phyloP scores from a whole-genome alignment of 2,113 vertebrate genomes.

The Datnioides undecimradiatus region DNA sequence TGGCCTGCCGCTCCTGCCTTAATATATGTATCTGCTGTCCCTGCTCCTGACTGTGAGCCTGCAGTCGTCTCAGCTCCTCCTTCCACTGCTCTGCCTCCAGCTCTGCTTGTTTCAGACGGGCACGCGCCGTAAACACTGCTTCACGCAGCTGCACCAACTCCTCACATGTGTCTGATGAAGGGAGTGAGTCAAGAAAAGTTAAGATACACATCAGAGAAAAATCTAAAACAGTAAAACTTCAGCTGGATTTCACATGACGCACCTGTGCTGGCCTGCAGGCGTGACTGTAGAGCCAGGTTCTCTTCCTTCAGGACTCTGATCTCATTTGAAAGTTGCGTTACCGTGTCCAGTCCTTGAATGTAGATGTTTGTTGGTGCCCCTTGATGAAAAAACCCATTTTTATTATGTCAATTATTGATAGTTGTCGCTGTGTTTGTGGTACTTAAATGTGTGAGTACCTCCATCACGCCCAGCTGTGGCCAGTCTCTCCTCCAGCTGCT shows the following conservation, averaged over 20 bases:
- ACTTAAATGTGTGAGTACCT: slow-evolving; percentile 72
- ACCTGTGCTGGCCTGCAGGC: slow-evolving; percentile 88
- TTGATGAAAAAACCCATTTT: slow-evolving; percentile 40
- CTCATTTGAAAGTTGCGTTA: slow-evolving; percentile 87
- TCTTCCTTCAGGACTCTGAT: slow-evolving; percentile 86
- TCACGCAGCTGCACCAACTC: slow-evolving; percentile 86
- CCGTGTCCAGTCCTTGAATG: slow-evolving; percentile 84
- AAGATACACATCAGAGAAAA: background rate
- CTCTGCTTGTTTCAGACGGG: slow-evolving; percentile 87
- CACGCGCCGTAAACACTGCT: slow-evolving; percentile 82
- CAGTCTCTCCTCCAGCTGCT: slow-evolving; percentile 90
- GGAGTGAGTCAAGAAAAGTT: background rate
- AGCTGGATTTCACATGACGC: background rate
- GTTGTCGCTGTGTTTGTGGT: slow-evolving; percentile 4
- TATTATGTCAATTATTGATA: background rate
- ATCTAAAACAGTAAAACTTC: background rate
- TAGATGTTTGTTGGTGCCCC: slow-evolving; percentile 86
- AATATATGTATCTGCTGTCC: slow-evolving; percentile 85
- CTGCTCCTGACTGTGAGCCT: slow-evolving; percentile 84
- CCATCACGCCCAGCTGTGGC: slow-evolving; percentile 72
- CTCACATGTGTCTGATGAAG: slow-evolving; percentile 73
- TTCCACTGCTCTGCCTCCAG: slow-evolving; percentile 86
- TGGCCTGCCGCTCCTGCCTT: slow-evolving; percentile 84
- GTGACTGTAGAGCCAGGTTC: slow-evolving; percentile 84
- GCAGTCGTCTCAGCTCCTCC: slow-evolving; percentile 83